Percentiles rank a stretch among this genome's conserved stretches.
Conservation (phyloP, 2,113 vertebrate genomes). For the Bambusicola thoracicus region DNA sequence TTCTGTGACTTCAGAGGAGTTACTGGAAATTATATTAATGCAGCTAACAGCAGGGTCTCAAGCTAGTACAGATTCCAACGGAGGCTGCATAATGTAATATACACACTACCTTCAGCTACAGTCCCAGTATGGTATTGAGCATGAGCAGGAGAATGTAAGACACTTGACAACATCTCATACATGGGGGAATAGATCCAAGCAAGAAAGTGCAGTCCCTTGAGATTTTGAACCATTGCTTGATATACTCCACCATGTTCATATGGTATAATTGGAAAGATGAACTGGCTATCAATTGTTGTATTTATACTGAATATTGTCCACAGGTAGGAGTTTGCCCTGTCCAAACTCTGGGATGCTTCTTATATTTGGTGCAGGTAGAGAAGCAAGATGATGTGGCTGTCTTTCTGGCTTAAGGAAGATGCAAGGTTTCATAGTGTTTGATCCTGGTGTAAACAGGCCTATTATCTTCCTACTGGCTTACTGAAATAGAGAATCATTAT, state of each 20-base stretch:
- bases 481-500: neutral
- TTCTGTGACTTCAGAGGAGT: neutral
- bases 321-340: neutral
- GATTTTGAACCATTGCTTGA: neutral
- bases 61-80: neutral
- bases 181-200: neutral
- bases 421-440: neutral
- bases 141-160: neutral
- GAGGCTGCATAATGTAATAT: neutral
- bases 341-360: neutral
- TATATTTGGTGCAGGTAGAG: neutral
- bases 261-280: neutral
- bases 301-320: neutral
- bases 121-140: fast-evolving
- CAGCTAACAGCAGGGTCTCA: neutral
- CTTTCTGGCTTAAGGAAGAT: neutral
- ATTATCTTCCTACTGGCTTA: neutral
- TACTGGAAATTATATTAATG: neutral
- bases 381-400: neutral
- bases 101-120: neutral
- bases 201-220: neutral
- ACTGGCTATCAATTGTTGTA: neutral
- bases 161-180: neutral
- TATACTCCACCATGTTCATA: neutral
- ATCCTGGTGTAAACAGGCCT: neutral